Evolutionary conservation across 2,113 vertebrate genomes (phyloP), one percentile per base, ranked within the genome.

Genomic region (Fregetta grallaria): DNA sequence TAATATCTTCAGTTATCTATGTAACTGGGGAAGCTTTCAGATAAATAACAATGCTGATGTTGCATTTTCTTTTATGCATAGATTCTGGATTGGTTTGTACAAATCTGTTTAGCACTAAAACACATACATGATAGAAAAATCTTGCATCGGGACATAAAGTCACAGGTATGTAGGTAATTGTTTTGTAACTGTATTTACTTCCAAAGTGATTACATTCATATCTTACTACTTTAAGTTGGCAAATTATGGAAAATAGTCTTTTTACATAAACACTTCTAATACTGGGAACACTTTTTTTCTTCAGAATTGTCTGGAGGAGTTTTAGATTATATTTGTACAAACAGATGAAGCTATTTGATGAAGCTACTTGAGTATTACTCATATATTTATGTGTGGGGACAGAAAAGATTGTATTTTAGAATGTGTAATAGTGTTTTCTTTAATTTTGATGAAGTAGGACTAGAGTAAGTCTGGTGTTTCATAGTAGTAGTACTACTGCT

Each of bases 81-180:
- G 99, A 99, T 99, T 96, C 93, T 99, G 95, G 98, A 99, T 95
- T 99, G 99, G 99, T 99, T 99, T 98, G 99, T 99, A 94, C 99
- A 99, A 97, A 99, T 99, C 81, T 99, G 99, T 96, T 98, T 99
- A 97, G 99, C 99, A 13, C 94, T 99, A 66, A 99, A 99, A 90
- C 99, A 99, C 27, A 99, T 99, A 36, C 99, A 99, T 58, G 99
- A 99, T 76, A 98, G 99, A 92, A 99, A 99, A 98, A 99, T 99
- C 97, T 98, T 99, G 90, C 99, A 99, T 97, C 98, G 99, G 80
- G 99, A 99, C 96, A 99, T 99, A 95, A 99, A 99, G 97, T 99
- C 99, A 50, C 99, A 99, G 99, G 99, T 99, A 98, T 53, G 97
- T 88, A 32, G 17, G 49, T 81, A 71, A 14, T 34, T 59, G 0